These are phyloP conservation scores for Hydrotaea diabolus DNA, from an alignment of 2,888 invertebrate species.

Conservation along the genomic window DNA sequence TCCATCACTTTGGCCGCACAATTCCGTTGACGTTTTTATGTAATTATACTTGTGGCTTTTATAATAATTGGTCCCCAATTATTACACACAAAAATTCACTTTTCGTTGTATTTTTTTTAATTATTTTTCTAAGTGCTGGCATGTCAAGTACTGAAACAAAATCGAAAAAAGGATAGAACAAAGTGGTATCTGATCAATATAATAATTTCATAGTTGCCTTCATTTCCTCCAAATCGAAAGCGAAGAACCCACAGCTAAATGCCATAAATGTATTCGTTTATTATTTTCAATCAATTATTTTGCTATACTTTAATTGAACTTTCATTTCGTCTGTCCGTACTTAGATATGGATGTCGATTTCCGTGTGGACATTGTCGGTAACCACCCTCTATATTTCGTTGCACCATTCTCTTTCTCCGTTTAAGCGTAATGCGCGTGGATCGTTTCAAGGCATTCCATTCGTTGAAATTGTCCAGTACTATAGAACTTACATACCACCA, in stretches of 20 bases:
- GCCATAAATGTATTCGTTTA: constrained; percentile 58
- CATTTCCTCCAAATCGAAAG: constrained; percentile 18
- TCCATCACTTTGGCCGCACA: constrained; percentile 49
- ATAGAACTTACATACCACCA: background rate
- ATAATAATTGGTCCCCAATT: constrained; percentile 61
- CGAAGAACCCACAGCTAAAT: constrained; percentile 43
- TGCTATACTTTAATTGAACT: background rate
- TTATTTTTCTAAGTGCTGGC: constrained; percentile 53
- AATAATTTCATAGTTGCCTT: background rate
- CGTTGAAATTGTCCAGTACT: background rate
- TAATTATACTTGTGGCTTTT: constrained; percentile 65
- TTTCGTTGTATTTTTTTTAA: constrained; percentile 31
- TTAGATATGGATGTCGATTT: background rate
- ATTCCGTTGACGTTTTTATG: constrained; percentile 60
- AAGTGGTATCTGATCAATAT: constrained; percentile 42
- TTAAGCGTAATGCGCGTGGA: background rate
- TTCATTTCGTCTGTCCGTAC: background rate
- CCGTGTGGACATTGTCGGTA: background rate
- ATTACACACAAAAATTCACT: constrained; percentile 6
- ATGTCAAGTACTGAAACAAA: constrained; percentile 27
- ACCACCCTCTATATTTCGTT: background rate
- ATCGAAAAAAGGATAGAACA: constrained; percentile 5
- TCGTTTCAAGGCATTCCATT: background rate
- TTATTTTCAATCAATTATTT: constrained; percentile 58
- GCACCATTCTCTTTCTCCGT: background rate